These are phyloP conservation scores for Myopa tessellatipennis DNA, from an alignment of 2,888 invertebrate genomes.

Conservation along the genomic window DNA sequence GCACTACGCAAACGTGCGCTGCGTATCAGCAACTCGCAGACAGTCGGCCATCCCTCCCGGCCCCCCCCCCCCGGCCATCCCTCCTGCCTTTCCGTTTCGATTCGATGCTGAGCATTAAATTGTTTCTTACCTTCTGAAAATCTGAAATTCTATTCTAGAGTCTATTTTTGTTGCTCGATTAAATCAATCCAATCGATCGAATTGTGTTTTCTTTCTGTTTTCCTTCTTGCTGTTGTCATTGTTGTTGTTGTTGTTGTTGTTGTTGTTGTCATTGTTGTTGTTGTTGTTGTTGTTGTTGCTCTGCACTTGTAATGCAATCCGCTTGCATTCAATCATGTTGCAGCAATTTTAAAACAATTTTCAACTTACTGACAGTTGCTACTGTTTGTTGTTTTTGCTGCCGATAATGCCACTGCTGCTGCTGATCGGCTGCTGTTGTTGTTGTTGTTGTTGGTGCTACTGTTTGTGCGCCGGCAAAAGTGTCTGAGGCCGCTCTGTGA, in stretches of 20 bases:
- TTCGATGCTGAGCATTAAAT: slow-evolving; percentile 48
- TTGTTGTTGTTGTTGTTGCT: slow-evolving; percentile 23
- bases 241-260: slow-evolving; percentile 1
- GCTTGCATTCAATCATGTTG: slow-evolving; percentile 66
- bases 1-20: slow-evolving; percentile 27
- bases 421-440: neutral
- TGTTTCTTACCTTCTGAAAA: slow-evolving; percentile 46
- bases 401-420: neutral
- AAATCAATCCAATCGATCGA: neutral
- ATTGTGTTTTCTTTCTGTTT: slow-evolving; percentile 10
- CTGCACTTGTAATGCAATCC: slow-evolving; percentile 63
- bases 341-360: slow-evolving; percentile 67
- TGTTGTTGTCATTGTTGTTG: slow-evolving; percentile 11
- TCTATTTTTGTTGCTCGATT: neutral
- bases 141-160: too few species aligned
- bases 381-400: slow-evolving; percentile 46
- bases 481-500: neutral
- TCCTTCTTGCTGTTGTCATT: neutral
- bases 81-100: neutral
- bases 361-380: slow-evolving; percentile 65
- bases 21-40: slow-evolving; percentile 41
- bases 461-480: slow-evolving; percentile 16
- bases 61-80: neutral
- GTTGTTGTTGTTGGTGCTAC: slow-evolving; percentile 29
- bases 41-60: neutral